Evolutionary conservation across 2,113 vertebrate species (phyloP).

Genomic region (Limnothrissa miodon): DNA sequence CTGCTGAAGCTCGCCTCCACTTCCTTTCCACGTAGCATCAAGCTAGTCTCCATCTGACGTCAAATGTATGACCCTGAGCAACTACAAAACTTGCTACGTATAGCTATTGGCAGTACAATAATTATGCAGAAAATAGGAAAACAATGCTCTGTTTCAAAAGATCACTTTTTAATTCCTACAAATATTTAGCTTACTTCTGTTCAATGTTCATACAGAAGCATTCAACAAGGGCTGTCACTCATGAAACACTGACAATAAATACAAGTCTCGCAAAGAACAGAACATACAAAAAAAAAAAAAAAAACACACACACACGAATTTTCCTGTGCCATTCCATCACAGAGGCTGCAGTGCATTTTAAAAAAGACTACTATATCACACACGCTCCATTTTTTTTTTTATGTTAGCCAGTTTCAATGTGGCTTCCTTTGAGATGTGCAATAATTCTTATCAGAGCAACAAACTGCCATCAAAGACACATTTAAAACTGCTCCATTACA

Average conservation of each 20-base stretch:
- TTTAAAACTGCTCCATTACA: neutral
- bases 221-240: neutral
- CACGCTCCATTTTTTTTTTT: neutral
- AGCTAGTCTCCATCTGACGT: constrained; percentile 49
- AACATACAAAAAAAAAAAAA: neutral
- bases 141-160: neutral
- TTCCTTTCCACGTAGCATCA: constrained; percentile 74
- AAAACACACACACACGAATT: neutral
- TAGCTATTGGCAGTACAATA: neutral
- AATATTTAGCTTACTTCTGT: neutral
- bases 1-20: constrained; percentile 54
- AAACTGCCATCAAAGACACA: neutral
- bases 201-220: neutral
- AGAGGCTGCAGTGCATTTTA: constrained; percentile 11
- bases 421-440: neutral
- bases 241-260: neutral
- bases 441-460: neutral
- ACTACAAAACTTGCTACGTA: neutral
- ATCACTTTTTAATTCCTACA: neutral
- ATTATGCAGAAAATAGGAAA: neutral
- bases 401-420: neutral
- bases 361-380: neutral
- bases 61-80: neutral
- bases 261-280: neutral
- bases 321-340: neutral